Evolutionary conservation across 1,140 invertebrate genomes (phyloP), one percentile per base, ranked within the genome.

Genomic region (Caenorhabditis inopinata): DNA sequence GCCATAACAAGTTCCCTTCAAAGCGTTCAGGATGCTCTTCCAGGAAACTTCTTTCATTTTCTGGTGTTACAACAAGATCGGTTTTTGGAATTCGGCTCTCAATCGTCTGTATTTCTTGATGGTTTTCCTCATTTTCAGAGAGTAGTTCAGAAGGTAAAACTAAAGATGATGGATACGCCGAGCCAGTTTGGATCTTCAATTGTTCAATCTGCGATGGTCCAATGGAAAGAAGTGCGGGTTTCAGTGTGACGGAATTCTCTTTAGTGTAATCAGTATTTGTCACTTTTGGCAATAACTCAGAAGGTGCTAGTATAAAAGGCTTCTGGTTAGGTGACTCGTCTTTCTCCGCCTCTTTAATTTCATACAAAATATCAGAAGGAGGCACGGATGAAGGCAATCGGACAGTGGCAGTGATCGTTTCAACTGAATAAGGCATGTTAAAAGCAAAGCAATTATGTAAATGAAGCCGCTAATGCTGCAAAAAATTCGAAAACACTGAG

Each of bases 341-440:
- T 32, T 32, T 58, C 6, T 32, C 58, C 23, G 35, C 58, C 58
- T 38, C 18, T 68, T 68, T 32, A 68, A 38, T 16, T 38, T 68
- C 32, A 68, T 29, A 68, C 32, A 68, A 42, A 12, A 38, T 68
- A 68, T 68, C 32, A 38, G 58, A 68, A 16, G 58, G 58, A 68
- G 23, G 4, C 35, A 68, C 58, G 38, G 58, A 68, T 21, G 58
- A 68, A 38, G 58, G 58, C 58, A 68, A 38, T n/a, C 32, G 58
- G 58, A n/a, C 58, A 21, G 58, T 68, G 18, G 32, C 38, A n/a
- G 58, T 68, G 58, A 16, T 68, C 12, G 18, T 68, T 68, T 29
- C 12, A 68, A 68, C 58, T 68, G 58, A 68, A 68, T 29, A 38
- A 38, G 27, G 32, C 58, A 16, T 1, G 58, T 68, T 68, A 68